Evolutionary conservation across 2,797 vertebrate species (phyloP).

Genomic region (Cossypha polioptera): DNA sequence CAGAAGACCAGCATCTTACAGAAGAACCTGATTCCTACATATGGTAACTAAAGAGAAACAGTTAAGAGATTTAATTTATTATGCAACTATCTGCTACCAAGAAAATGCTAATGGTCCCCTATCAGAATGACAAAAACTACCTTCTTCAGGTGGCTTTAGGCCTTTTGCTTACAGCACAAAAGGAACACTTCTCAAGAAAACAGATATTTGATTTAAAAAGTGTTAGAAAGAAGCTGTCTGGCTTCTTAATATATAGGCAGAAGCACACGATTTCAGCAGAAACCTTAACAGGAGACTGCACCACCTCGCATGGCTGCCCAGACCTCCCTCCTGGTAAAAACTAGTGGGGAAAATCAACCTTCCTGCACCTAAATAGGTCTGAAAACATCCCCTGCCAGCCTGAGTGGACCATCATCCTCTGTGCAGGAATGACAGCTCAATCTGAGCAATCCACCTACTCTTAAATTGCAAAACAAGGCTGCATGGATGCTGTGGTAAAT

Average conservation of each 20-base stretch:
- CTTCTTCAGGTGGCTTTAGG: neutral
- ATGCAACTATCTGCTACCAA: neutral
- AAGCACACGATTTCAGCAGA: neutral
- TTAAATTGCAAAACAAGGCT: neutral
- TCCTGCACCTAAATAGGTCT: neutral
- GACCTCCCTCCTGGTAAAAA: neutral
- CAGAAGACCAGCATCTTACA: neutral
- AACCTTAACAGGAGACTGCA: neutral
- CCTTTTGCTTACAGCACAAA: neutral
- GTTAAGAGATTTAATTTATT: neutral
- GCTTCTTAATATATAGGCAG: neutral
- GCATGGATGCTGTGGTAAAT: neutral
- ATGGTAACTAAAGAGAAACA: neutral
- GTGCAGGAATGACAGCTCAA: neutral
- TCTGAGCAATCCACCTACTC: neutral
- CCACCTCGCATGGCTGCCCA: neutral
- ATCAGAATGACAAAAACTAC: neutral
- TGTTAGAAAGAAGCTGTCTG: neutral
- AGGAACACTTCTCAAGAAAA: neutral
- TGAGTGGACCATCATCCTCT: neutral
- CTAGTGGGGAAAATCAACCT: neutral
- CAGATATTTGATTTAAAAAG: neutral
- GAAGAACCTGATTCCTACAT: neutral
- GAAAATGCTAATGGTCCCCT: neutral
- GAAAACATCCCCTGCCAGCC: neutral